phyloP scores from a whole-genome alignment of 2,888 invertebrate genomes.

The Microctonus aethiopoides region DNA sequence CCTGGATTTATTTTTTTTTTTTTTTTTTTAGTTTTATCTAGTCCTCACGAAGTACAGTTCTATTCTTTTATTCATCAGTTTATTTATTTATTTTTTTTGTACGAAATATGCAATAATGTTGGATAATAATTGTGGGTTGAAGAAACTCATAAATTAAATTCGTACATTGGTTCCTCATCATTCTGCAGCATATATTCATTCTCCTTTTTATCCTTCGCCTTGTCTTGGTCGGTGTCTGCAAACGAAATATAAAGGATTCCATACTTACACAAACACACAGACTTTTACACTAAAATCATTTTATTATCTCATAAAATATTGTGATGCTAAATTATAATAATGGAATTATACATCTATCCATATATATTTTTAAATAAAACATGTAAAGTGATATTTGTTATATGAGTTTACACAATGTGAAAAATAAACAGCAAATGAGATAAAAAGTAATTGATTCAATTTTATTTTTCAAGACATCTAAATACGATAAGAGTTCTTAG shows the following conservation, averaged over 20 bases:
- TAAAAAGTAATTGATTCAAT: not conserved
- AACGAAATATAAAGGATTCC: constrained; percentile 48
- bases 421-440: not conserved
- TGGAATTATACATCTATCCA: not conserved
- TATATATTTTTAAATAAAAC: not conserved
- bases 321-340: not conserved
- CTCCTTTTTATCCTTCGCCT: constrained; percentile 63
- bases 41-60: not conserved
- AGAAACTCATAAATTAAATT: constrained; percentile 35
- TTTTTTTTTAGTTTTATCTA: not conserved
- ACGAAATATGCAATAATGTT: not conserved
- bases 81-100: not conserved
- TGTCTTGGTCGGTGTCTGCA: constrained; percentile 63
- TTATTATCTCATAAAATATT: not conserved
- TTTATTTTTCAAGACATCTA: not conserved
- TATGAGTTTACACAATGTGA: not conserved
- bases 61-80: not conserved
- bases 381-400: not conserved
- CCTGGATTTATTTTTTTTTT: too few relatives aligned
- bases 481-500: not conserved
- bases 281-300: constrained; percentile 14
- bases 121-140: constrained; percentile 2
- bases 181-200: constrained; percentile 60
- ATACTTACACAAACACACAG: constrained; percentile 40
- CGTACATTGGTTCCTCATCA: constrained; percentile 63